These are phyloP conservation scores for Myrmophylax atrothorax DNA, from an alignment of 2,113 vertebrate genomes.

Conservation along the genomic window DNA sequence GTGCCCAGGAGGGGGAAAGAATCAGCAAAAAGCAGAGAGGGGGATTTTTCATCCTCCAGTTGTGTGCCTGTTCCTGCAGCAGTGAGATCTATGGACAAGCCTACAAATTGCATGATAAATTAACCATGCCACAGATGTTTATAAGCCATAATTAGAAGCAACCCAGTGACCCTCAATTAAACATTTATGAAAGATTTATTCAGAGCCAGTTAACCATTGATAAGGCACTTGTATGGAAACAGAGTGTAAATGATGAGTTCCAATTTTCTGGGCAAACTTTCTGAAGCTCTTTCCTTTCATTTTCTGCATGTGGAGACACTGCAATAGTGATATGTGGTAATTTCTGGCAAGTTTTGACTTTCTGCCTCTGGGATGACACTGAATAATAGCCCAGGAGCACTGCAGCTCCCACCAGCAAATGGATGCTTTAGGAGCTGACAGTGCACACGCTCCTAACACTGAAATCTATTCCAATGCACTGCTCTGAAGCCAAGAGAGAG, in stretches of 20 bases:
- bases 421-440: neutral
- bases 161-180: slow-evolving; percentile 8
- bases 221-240: neutral
- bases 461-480: neutral
- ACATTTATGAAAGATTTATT: slow-evolving; percentile 2
- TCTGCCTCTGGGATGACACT: neutral
- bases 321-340: neutral
- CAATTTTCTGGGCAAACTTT: neutral
- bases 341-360: neutral
- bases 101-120: slow-evolving; percentile 20
- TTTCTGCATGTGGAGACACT: neutral
- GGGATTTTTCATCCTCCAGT: neutral
- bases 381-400: neutral
- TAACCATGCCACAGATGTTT: neutral
- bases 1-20: neutral
- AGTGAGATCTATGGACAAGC: neutral
- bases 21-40: neutral
- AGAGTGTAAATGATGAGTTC: neutral
- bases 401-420: neutral
- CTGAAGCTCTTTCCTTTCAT: neutral
- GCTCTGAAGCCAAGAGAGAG: neutral
- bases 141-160: slow-evolving; percentile 38
- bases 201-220: neutral
- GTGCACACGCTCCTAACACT: neutral
- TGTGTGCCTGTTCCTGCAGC: neutral